A percentile compares a stretch with the other conserved stretches of the same genome.
Evolutionary conservation across 2,888 invertebrate species (phyloP).

Genomic region (Clanis bilineata): DNA sequence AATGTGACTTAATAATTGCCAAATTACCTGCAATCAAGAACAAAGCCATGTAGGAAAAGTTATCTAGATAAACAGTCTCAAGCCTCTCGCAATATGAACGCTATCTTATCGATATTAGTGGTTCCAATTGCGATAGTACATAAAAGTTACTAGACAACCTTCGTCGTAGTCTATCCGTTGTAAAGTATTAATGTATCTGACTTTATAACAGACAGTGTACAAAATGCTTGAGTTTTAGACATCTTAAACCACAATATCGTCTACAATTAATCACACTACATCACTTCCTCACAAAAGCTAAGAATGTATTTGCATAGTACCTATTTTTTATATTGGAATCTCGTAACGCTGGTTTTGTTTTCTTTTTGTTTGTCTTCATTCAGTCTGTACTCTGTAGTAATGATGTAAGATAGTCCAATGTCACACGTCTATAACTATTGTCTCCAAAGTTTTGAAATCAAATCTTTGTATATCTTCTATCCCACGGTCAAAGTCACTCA

Average conservation of each 20-base stretch:
- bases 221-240: background rate
- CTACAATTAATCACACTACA: background rate
- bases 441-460: background rate
- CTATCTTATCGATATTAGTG: background rate
- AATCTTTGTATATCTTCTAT: background rate
- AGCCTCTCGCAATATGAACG: background rate
- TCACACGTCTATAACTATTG: background rate
- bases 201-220: background rate
- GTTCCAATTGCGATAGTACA: constrained; percentile 3
- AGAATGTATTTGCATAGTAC: too few species aligned
- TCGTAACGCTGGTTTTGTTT: too few species aligned
- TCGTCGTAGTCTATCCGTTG: background rate
- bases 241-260: background rate
- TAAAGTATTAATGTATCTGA: background rate
- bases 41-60: constrained; percentile 9
- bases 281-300: background rate
- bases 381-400: too few species aligned
- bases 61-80: constrained; percentile 1
- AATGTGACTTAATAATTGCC: constrained; percentile 9
- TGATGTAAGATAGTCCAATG: background rate
- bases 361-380: background rate
- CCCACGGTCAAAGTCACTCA: background rate
- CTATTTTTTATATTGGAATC: too few species aligned
- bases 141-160: constrained; percentile 7
- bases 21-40: constrained; percentile 8